Percentiles rank a stretch among this genome's conserved stretches.
Conservation (phyloP, 2,888 invertebrate genomes). For the Leptogaster cylindrica region DNA sequence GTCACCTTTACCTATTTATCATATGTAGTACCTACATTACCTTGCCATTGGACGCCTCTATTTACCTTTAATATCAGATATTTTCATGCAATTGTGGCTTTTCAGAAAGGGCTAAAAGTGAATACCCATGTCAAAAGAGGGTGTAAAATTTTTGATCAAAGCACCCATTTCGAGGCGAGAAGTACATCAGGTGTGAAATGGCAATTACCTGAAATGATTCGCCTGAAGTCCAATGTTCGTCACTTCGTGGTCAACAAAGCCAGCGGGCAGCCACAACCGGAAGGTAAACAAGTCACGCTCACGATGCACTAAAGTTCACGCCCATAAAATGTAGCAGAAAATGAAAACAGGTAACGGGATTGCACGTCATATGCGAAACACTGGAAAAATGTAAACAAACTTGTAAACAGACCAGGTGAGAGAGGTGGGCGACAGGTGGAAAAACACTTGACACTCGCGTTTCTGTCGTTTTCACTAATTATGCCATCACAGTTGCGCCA, state of each 20-base stretch:
- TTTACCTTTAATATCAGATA: too few relatives aligned
- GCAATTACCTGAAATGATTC: constrained; percentile 5
- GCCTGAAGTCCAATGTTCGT: not conserved
- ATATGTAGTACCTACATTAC: too few relatives aligned
- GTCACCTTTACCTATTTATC: too few relatives aligned
- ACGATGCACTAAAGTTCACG: constrained; percentile 5
- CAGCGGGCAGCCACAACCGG: not conserved
- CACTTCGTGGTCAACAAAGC: not conserved
- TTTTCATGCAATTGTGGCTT: too few relatives aligned
- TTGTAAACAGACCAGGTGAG: constrained; percentile 38
- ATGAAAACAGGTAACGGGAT: not conserved
- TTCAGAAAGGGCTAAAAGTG: too few relatives aligned
- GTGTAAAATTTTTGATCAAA: too few relatives aligned
- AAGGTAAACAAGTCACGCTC: constrained; percentile 24
- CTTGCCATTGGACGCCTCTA: too few relatives aligned
- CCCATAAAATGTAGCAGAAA: not conserved
- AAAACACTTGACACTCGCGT: constrained; percentile 39
- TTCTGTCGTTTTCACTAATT: constrained; percentile 33
- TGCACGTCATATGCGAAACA: constrained; percentile 26
- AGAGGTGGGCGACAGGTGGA: constrained; percentile 23
- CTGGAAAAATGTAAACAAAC: constrained; percentile 40
- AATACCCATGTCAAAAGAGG: too few relatives aligned
- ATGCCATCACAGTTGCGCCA: constrained; percentile 21
- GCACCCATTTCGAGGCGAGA: not conserved
- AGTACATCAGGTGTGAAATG: constrained; percentile 19